Evolutionary conservation across 2,113 vertebrate genomes (phyloP).

Genomic region (Tyto alba): DNA sequence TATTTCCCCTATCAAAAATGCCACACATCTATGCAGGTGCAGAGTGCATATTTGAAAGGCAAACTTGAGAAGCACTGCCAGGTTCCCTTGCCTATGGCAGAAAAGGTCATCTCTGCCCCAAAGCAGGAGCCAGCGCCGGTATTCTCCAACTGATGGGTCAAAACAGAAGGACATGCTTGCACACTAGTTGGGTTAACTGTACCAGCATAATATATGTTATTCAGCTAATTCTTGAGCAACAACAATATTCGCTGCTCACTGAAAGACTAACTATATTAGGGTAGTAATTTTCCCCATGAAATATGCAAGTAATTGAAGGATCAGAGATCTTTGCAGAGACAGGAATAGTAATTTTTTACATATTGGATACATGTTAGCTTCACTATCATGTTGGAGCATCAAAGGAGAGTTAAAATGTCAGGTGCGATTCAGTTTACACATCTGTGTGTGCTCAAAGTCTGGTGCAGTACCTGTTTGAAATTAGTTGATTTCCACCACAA

Average conservation of each 20-base stretch:
- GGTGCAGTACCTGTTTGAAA: not conserved
- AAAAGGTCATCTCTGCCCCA: not conserved
- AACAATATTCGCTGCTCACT: constrained; percentile 44
- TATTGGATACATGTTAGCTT: not conserved
- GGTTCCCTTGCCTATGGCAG: not conserved
- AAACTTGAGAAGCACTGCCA: not conserved
- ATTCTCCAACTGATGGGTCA: not conserved
- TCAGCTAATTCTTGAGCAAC: constrained; percentile 48
- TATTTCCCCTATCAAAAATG: not conserved
- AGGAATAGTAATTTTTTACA: rapidly evolving
- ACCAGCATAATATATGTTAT: not conserved
- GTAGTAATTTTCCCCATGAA: constrained; percentile 52
- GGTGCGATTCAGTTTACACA: not conserved
- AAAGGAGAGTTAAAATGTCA: not conserved
- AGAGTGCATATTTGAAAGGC: not conserved
- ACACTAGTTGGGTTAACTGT: constrained; percentile 23
- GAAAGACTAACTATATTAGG: constrained; percentile 34
- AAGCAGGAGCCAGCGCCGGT: not conserved
- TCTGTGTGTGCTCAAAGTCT: not conserved
- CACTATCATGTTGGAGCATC: rapidly evolving
- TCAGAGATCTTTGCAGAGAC: constrained; percentile 4
- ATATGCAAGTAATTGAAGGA: constrained; percentile 52
- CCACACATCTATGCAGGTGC: too few species aligned
- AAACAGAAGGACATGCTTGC: not conserved
- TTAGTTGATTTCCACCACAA: not conserved